Evolutionary conservation across 2,888 invertebrate species (phyloP).

Genomic region (Leucania comma): DNA sequence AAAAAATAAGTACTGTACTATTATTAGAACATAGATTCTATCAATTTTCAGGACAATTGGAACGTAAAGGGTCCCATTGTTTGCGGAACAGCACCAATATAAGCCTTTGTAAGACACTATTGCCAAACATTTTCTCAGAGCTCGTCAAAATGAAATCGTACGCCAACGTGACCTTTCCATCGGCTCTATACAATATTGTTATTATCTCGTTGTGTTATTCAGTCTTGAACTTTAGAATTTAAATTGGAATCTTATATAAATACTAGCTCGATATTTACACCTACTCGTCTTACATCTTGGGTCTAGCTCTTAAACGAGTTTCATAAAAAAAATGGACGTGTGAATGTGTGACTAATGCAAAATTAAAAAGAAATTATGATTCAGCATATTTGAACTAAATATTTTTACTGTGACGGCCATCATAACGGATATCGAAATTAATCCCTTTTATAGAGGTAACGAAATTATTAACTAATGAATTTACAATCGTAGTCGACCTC

Average conservation of each 20-base stretch:
- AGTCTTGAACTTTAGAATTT: conserved; percentile 56
- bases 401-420: conserved; percentile 1
- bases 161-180: conserved; percentile 50
- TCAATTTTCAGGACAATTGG: background rate
- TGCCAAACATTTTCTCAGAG: conserved; percentile 33
- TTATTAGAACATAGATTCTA: background rate
- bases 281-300: conserved; percentile 23
- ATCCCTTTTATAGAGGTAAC: conserved; percentile 35
- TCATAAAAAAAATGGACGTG: conserved; percentile 15
- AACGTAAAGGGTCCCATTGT: background rate
- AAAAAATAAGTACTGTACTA: background rate
- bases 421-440: conserved; percentile 31
- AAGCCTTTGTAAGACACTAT: conserved; percentile 16
- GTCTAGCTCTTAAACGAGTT: conserved; percentile 30
- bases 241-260: conserved; percentile 46
- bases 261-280: conserved; percentile 21
- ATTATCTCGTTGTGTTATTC: conserved; percentile 53
- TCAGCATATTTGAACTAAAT: conserved; percentile 10
- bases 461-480: conserved; percentile 60
- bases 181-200: conserved; percentile 45
- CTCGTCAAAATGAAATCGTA: conserved; percentile 55
- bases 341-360: conserved; percentile 26
- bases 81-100: conserved; percentile 5
- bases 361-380: conserved; percentile 36
- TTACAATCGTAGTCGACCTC: conserved; percentile 72